Base-by-base conservation (phyloP, 2,797 vertebrate species). In the Hoplostethus mediterraneus region DNA sequence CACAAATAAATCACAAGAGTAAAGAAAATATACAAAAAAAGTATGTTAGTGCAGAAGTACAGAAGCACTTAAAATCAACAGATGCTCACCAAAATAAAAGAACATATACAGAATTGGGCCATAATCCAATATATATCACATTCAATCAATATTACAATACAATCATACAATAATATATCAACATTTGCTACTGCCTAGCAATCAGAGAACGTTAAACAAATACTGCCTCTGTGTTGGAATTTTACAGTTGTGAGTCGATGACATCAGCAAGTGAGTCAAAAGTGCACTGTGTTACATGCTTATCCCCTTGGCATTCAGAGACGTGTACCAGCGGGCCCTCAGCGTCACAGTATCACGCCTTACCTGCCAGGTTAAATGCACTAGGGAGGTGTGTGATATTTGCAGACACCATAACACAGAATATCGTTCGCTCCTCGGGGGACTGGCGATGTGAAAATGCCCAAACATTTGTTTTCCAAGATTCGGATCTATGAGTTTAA, bases 381-480 rank as follows among this genome's bases (percentile, higher is more conserved):
- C 47, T 55, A 36, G 14, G 44, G 21, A 6, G 56, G 52, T 51
- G 4, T 2, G 31, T 49, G 1, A 13, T n/a, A 57, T 79, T 73
- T 54, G 31, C 45, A 64, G 53, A 64, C 30, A 30, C 3, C 3
- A 1, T 2, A 47, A 31, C 25, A 21, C 51, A 6, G 6, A 25
- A 10, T 9, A 48, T 13, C 13, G 21, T 48, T 31, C 8, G 1
- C 11, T 21, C 38, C 14, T 25, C 2, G n/a, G 45, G 25, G 55
- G 67, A 73, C 56, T 5, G 52, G 75, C 30, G 14, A 91, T 87
- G 89, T 72, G 33, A 89, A 65, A 42, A 94, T 93, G 92, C 82
- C 90, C 0, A 94, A 92, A 65, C 71, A 79, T 60, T 72, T 92
- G 54, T 92, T 93, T 83, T 91, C 92, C 56, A 93, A 71, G 69